Evolutionary conservation across 2,797 vertebrate genomes (phyloP).

Genomic region (Tympanoctomys barrerae): DNA sequence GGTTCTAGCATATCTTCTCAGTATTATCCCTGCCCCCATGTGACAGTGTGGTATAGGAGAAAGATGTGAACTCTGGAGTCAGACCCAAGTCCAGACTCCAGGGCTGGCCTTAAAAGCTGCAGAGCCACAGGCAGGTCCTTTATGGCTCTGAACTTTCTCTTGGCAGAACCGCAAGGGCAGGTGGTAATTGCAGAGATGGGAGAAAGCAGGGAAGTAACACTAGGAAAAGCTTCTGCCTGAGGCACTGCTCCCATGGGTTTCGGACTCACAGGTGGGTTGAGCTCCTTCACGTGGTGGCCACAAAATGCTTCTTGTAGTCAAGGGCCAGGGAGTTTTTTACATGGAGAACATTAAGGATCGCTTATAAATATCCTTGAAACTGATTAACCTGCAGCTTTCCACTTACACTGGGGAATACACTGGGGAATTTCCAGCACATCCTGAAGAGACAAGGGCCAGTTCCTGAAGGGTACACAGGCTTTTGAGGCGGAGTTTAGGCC

Average conservation of each 20-base stretch:
- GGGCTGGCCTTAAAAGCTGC: not conserved
- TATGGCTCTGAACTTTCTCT: not conserved
- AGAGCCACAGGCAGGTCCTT: not conserved
- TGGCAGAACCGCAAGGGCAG: not conserved
- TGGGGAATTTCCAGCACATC: not conserved
- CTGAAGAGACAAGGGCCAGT: not conserved
- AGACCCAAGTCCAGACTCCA: slow-evolving; percentile 21
- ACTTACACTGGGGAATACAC: not conserved
- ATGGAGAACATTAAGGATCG: not conserved
- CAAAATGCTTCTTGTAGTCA: not conserved
- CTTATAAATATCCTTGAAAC: not conserved
- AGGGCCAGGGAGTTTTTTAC: not conserved
- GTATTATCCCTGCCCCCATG: not conserved
- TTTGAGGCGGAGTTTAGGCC: not conserved
- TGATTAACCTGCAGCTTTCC: not conserved
- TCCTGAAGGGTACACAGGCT: not conserved
- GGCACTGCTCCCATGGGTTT: not conserved
- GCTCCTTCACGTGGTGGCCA: not conserved
- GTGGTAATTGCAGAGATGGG: not conserved
- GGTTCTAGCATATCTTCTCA: not conserved
- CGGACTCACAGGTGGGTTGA: not conserved
- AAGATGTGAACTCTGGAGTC: slow-evolving; percentile 30
- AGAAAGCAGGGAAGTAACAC: not conserved
- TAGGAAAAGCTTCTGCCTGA: not conserved
- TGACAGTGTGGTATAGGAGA: not conserved